phyloP scores from a whole-genome alignment of 2,888 invertebrate species.

The Parnassius mnemosyne region DNA sequence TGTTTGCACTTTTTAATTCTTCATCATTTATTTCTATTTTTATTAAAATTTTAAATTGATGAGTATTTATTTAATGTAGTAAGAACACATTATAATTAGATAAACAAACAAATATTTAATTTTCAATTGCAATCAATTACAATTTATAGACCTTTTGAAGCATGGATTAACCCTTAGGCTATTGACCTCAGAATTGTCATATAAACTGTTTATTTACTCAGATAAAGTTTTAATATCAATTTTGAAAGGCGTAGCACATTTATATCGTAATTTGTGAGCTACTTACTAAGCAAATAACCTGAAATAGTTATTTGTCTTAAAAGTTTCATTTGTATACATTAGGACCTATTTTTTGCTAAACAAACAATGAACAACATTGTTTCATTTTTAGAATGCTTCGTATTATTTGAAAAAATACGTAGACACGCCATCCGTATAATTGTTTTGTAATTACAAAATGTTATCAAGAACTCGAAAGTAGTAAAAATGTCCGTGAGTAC shows the following conservation, averaged over 20 bases:
- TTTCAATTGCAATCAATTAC: no score
- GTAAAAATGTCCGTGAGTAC: conserved; percentile 38
- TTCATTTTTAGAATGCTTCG: not conserved
- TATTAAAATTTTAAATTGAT: no score
- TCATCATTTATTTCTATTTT: no score
- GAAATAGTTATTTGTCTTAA: not conserved
- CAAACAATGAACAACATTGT: conserved; percentile 13
- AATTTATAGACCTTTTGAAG: not conserved
- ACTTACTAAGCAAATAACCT: no score
- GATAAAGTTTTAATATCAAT: not conserved
- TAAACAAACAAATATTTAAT: no score
- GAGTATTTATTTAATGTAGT: no score
- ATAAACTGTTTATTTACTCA: not conserved
- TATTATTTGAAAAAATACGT: not conserved
- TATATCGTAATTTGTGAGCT: no score
- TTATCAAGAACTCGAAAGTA: conserved; percentile 41
- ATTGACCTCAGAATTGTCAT: conserved; percentile 16
- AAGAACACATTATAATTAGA: no score
- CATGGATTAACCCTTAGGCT: conserved; percentile 5
- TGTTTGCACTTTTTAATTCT: no score
- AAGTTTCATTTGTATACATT: not conserved
- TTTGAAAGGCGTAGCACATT: no score
- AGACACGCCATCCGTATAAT: conserved; percentile 7
- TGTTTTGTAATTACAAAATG: conserved; percentile 38
- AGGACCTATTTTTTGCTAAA: conserved; percentile 9